Base-by-base conservation (phyloP, 2,888 invertebrate species). In the Pachycephus smyrnensis region DNA sequence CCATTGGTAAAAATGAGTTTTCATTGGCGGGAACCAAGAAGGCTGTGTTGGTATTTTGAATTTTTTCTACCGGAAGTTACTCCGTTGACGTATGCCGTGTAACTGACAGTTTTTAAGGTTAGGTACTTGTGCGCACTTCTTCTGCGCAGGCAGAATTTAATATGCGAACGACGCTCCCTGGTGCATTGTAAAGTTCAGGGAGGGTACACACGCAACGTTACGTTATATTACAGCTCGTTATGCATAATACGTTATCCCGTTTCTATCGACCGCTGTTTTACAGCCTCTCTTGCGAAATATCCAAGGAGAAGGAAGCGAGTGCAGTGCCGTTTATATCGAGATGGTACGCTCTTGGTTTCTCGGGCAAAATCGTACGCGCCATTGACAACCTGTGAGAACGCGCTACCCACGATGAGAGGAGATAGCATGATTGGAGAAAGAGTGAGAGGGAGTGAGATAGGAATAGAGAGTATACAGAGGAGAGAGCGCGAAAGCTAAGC, bases 341-440 rank as follows among this genome's bases (percentile, higher is more conserved):
- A 55, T 4, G 55, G 55, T 9, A 55, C 71, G 71, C 71, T 71
- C 9, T 30, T 32, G 12, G 32, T 32, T 71, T 71, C 71, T 31
- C 77, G 73, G 69, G 75, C 75, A 71, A 30, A 33, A 71, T 55
- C 55, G 55, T 23, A 55, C 55, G 55, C 9, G 68, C 77, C 77
- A 81, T 77, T 79, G 81, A 82, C 81, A 77, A 30, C 69, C 81
- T 77, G 82, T 82, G 81, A 80, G 82, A 81, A 82, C 78, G 76
- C 78, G 30, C 35, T 76, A 79, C 71, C 71, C 73, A 37, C 76
- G 76, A 40, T 35, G 73, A 36, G 75, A 73, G 31, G 68, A 69
- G 71, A 23, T 31, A 76, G 78, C 73, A 36, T 75, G 77, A 76
- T 73, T 80, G 37, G 76, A 73, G 73, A 77, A 68, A 37, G 36